Percentiles rank a stretch among this genome's conserved stretches.
Conservation (phyloP, 1,140 invertebrate species). For the Drosophila trapezifrons region DNA sequence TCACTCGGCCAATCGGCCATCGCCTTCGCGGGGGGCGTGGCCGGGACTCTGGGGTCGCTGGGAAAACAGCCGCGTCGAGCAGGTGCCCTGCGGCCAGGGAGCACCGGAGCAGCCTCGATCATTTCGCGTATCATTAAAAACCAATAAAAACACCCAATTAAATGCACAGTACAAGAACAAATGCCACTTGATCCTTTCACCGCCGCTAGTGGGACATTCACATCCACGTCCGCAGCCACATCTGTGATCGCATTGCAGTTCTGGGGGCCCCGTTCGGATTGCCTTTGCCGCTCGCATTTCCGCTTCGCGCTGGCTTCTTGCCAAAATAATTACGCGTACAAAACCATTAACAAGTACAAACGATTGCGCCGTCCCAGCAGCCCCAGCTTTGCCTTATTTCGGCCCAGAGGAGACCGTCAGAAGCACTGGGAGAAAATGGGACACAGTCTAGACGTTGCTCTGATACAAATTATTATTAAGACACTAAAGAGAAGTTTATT, state of each 20-base stretch:
- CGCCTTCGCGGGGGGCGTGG: slow-evolving; percentile 63
- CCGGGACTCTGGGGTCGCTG: slow-evolving; percentile 21
- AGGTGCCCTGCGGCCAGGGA: slow-evolving; percentile 59
- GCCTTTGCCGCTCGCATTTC: slow-evolving; percentile 58
- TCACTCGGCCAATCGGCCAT: slow-evolving; percentile 53
- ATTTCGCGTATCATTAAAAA: slow-evolving; percentile 83
- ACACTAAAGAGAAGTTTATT: not conserved
- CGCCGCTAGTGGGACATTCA: slow-evolving; percentile 49
- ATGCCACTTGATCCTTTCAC: slow-evolving; percentile 80
- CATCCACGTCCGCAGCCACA: slow-evolving; percentile 1
- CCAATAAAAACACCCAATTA: slow-evolving; percentile 83
- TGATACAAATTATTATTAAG: too few relatives aligned
- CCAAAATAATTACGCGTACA: slow-evolving; percentile 83
- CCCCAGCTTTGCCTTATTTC: slow-evolving; percentile 20
- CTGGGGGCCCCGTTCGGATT: slow-evolving; percentile 8
- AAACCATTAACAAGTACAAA: slow-evolving; percentile 83
- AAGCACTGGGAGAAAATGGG: slow-evolving; percentile 16
- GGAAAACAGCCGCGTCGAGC: slow-evolving; percentile 31
- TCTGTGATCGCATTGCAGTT: slow-evolving; percentile 16
- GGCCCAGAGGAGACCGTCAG: not conserved
- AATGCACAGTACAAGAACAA: slow-evolving; percentile 77
- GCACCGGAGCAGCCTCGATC: slow-evolving; percentile 58
- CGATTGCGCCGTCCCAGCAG: slow-evolving; percentile 67
- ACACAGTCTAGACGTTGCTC: too few relatives aligned
- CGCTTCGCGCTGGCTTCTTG: slow-evolving; percentile 75